phyloP scores from a whole-genome alignment of 64 coral and sea anemone genomes.

The Trachythela sp. region DNA sequence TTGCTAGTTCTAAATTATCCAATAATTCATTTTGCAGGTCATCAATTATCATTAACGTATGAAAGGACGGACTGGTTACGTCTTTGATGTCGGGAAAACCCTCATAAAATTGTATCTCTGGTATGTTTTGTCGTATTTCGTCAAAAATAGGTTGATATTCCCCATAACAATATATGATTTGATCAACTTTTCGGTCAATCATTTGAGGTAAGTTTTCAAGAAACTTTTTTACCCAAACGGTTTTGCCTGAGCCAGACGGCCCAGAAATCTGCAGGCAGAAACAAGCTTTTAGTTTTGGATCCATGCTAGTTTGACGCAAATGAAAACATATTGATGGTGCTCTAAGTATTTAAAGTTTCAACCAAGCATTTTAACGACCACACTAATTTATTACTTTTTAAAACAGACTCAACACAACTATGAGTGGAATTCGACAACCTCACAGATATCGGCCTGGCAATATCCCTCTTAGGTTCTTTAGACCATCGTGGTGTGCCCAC shows the following conservation, averaged over 20 bases:
- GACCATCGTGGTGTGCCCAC: no score
- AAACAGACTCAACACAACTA: no score
- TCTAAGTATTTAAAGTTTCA: no score
- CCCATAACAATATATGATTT: neutral
- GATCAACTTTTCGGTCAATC: neutral
- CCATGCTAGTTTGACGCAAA: neutral
- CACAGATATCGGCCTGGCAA: no score
- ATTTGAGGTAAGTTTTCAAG: neutral
- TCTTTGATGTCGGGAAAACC: neutral
- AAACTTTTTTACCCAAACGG: neutral
- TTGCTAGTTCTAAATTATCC: constrained; percentile 13
- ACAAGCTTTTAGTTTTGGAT: neutral
- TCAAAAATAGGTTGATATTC: neutral
- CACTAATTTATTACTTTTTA: no score
- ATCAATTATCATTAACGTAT: neutral
- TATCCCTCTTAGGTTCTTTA: no score
- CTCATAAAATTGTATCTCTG: neutral
- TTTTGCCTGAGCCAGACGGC: neutral
- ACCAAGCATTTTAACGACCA: no score
- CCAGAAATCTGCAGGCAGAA: neutral
- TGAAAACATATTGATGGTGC: neutral
- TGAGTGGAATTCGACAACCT: no score
- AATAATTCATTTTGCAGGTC: neutral
- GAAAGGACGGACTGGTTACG: neutral
- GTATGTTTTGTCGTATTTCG: neutral